Evolutionary conservation across 2,888 invertebrate species (phyloP), one percentile per base, ranked within the genome.

Genomic region (Hypomecis atomaria): DNA sequence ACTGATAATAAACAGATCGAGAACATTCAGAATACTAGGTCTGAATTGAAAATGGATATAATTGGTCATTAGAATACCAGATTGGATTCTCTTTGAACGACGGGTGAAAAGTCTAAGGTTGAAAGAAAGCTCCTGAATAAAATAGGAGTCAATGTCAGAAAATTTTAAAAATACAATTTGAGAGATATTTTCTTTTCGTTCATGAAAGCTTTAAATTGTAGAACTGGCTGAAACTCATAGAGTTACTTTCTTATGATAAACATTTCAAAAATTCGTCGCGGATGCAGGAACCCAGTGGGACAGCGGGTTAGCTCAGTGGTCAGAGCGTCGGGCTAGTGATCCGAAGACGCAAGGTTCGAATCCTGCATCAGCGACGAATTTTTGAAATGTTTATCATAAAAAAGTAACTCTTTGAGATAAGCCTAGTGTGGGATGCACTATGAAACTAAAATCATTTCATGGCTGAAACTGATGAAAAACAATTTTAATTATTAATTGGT

Each of bases 31-130:
- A 70, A 67, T 58, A 59, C 67, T 65, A 56, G 56, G 34, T 62
- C 55, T 62, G 70, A 65, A 70, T 69, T 63, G 70, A 66, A 72
- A 58, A 65, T 69, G 64, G 67, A 68, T 63, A 71, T 71, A 74
- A 74, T 74, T 71, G 74, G 71, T 71, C 73, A 71, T 74, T 73
- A 74, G 69, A 71, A 71, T 70, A 66, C 55, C 53, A 69, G 68
- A 70, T 71, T 66, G 69, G 67, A 69, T 66, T 67, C 59, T 59
- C 58, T 71, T 71, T 71, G 56, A 65, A 67, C 62, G 66, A 64
- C 58, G 59, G 63, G 58, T 68, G 62, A 71, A 67, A 66, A 68
- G 63, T 67, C 65, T 62, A 69, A 71, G 62, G 59, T 65, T 62
- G 59, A 66, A 69, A 66, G 62, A 61, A 60, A 65, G 45, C 62